phyloP scores from a whole-genome alignment of 92 coral and sea anemone species.

The Phenganax marumi region DNA sequence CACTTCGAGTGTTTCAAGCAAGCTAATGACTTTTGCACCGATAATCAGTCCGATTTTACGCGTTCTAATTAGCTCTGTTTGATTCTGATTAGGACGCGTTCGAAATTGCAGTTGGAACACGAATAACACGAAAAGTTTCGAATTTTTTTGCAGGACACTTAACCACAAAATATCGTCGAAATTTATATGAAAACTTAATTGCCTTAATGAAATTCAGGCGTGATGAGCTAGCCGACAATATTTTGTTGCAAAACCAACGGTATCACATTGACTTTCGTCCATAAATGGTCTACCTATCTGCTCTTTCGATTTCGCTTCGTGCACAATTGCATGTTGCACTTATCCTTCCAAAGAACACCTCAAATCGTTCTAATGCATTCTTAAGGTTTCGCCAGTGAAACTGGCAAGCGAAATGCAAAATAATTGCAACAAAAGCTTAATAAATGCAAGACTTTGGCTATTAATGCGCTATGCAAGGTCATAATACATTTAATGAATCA shows the following conservation, averaged over 20 bases:
- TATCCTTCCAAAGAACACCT: not conserved
- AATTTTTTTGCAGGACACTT: not conserved
- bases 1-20: not conserved
- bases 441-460: conserved; percentile 7
- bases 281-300: conserved; percentile 38
- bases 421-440: conserved; percentile 19
- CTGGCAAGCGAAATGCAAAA: conserved; percentile 29
- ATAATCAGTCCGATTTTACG: conserved; percentile 8
- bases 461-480: conserved; percentile 37
- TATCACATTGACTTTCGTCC: conserved; percentile 29
- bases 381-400: not conserved
- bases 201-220: conserved; percentile 40
- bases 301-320: conserved; percentile 21
- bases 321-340: not conserved
- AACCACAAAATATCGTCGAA: not conserved
- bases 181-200: conserved; percentile 24
- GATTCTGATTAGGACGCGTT: not conserved
- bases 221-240: conserved; percentile 17
- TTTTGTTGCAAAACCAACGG: conserved; percentile 33
- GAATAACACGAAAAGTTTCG: not conserved
- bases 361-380: conserved; percentile 1
- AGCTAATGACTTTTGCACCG: conserved; percentile 8
- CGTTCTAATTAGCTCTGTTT: conserved; percentile 4
- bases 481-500: conserved; percentile 27
- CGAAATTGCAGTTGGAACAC: not conserved